Conservation (phyloP, 2,888 invertebrate species). For the Argyresthia goedartella region DNA sequence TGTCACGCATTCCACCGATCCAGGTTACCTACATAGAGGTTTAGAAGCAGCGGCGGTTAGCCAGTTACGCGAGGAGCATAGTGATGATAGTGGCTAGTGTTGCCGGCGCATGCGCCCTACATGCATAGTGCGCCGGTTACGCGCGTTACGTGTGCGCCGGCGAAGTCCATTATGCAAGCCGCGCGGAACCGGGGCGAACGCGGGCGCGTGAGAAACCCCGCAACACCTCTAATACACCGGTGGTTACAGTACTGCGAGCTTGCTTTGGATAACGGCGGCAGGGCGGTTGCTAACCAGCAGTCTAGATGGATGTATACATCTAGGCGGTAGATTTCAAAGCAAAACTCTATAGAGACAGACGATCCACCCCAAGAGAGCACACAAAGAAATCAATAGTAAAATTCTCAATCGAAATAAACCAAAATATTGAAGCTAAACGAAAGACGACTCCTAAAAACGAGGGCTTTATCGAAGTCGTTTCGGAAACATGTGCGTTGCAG, state of each 20-base stretch:
- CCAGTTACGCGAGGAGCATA: neutral
- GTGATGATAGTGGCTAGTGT: neutral
- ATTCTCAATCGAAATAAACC: neutral
- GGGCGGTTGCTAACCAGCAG: neutral
- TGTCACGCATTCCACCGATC: neutral
- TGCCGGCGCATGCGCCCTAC: slow-evolving; percentile 26
- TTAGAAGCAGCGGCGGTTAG: neutral
- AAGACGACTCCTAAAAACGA: slow-evolving; percentile 29
- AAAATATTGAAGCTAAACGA: slow-evolving; percentile 4
- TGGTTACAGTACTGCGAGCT: slow-evolving; percentile 16
- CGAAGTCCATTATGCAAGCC: slow-evolving; percentile 51
- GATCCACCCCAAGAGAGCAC: neutral
- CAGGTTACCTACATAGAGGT: neutral
- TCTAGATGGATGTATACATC: neutral
- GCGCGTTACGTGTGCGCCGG: slow-evolving; percentile 46
- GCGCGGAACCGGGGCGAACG: slow-evolving; percentile 32
- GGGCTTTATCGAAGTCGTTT: neutral
- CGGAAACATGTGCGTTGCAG: slow-evolving; percentile 63
- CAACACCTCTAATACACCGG: slow-evolving; percentile 42
- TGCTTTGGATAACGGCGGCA: slow-evolving; percentile 31
- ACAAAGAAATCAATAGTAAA: neutral
- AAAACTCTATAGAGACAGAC: neutral
- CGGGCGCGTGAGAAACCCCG: slow-evolving; percentile 46
- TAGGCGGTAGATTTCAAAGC: neutral
- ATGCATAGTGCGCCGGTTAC: slow-evolving; percentile 59